A percentile compares a stretch with the other conserved stretches of the same genome.
Conservation (phyloP, 2,888 invertebrate genomes). For the Synergus japonicus region DNA sequence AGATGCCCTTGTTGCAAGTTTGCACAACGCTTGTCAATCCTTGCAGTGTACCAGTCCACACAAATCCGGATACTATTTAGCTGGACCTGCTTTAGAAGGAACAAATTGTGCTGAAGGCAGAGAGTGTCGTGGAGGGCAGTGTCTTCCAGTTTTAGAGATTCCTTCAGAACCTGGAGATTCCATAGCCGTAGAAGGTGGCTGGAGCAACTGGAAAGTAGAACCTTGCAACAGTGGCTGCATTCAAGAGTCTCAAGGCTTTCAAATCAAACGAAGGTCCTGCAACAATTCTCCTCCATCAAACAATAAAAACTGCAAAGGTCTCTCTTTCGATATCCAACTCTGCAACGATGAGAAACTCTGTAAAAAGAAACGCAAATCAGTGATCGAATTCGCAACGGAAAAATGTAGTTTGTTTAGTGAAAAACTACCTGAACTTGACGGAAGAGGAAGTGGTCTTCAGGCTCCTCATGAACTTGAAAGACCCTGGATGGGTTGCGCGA, state of each 20-base stretch:
- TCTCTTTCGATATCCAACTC: constrained; percentile 80
- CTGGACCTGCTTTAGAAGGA: constrained; percentile 91
- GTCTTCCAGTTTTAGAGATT: constrained; percentile 57
- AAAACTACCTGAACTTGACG: constrained; percentile 82
- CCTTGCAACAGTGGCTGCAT: constrained; percentile 85
- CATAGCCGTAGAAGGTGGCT: constrained; percentile 78
- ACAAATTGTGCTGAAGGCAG: constrained; percentile 84
- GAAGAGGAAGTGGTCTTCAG: constrained; percentile 84
- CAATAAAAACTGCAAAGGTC: constrained; percentile 51
- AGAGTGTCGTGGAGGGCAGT: constrained; percentile 78
- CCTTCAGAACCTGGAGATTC: constrained; percentile 68
- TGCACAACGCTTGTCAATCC: constrained; percentile 81
- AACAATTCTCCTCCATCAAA: constrained; percentile 78
- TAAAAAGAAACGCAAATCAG: constrained; percentile 79
- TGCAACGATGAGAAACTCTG: constrained; percentile 84
- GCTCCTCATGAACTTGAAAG: constrained; percentile 86
- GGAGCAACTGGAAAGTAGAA: constrained; percentile 83
- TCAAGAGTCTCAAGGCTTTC: constrained; percentile 81
- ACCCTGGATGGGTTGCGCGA: constrained; percentile 89
- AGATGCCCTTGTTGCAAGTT: constrained; percentile 81
- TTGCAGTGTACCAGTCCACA: constrained; percentile 86
- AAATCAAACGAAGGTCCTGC: constrained; percentile 81
- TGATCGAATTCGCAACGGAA: constrained; percentile 81
- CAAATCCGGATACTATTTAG: constrained; percentile 85
- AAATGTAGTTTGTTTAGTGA: constrained; percentile 83